Conservation (phyloP, 2,113 vertebrate species). For the Apodemus sylvaticus region DNA sequence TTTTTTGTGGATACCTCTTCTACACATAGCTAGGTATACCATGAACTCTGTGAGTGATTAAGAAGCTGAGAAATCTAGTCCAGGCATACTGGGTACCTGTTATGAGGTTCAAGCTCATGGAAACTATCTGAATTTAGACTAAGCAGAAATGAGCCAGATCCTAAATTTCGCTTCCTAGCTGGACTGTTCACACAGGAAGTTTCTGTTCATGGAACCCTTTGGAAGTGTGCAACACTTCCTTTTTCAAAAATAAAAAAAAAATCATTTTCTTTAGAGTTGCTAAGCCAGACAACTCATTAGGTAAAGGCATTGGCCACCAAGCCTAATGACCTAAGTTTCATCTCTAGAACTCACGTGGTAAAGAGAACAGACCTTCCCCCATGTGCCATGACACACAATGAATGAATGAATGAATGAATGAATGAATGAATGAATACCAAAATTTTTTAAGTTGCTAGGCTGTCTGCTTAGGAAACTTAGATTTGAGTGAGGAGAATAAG, state of each 20-base stretch:
- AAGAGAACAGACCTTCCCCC: background rate
- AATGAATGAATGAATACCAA: background rate
- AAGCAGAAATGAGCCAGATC: background rate
- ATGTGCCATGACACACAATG: background rate
- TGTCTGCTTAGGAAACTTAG: background rate
- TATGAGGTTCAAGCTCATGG: background rate
- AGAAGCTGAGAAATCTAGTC: background rate
- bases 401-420: background rate
- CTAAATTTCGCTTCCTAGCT: background rate
- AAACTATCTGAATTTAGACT: background rate
- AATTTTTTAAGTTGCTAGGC: background rate
- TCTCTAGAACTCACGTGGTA: background rate
- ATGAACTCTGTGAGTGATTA: background rate
- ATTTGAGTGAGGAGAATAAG: background rate
- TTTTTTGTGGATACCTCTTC: background rate
- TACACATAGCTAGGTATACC: background rate
- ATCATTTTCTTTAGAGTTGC: background rate
- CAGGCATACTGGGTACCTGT: background rate
- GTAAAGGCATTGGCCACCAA: background rate
- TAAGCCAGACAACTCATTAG: background rate
- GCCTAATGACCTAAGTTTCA: background rate
- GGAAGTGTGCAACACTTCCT: background rate
- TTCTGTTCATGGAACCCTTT: background rate
- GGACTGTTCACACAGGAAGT: background rate
- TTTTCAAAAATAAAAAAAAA: background rate